Base-by-base conservation (phyloP, 1,140 invertebrate genomes). In the Philotrypesis tridentata region DNA sequence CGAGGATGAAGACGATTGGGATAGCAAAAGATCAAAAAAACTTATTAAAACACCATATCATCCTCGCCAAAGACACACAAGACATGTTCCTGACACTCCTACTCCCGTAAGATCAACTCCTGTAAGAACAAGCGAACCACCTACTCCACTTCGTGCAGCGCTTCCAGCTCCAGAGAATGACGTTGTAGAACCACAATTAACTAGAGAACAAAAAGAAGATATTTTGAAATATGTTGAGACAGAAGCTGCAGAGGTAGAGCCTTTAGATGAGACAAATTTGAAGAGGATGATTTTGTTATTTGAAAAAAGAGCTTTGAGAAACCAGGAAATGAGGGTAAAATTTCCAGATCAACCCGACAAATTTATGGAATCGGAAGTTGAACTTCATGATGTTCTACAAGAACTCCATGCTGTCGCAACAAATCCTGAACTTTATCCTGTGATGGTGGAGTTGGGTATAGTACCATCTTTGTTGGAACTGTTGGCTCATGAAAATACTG, bases 351-450 rank as follows among this genome's bases (percentile, higher is more conserved):
- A 96, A 86, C 97, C 99, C 61, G 97, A 99, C 82, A 97, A 96
- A 91, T 99, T 99, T 92, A 99, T 99, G 98, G 98, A 99, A 86
- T 99, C 98, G 73, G 99, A 99, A 93, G 92, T 99, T 14, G 98
- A 99, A 91, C 91, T 99, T 65, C 97, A 99, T 92, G 96, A 97
- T 87, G 95, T 96, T 2, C 93, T 99, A 82, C 95, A 99, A 92
- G 97, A 99, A 89, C 94, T 99, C 88, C 97, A 99, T 92, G 95
- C 96, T 14, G 93, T 99, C 27, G 97, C 98, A 9, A 99, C 98
- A 9, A 97, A 97, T 48, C 98, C 98, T 14, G 97, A 99, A 90
- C 93, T 99, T 67, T 99, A 99, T 93, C 96, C 97, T 0, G 88
- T 98, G 17, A 92, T 99, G 72, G 97, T 99, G 1, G 96, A 99